phyloP scores from a whole-genome alignment of 2,113 vertebrate genomes.

The Probosciger aterrimus region DNA sequence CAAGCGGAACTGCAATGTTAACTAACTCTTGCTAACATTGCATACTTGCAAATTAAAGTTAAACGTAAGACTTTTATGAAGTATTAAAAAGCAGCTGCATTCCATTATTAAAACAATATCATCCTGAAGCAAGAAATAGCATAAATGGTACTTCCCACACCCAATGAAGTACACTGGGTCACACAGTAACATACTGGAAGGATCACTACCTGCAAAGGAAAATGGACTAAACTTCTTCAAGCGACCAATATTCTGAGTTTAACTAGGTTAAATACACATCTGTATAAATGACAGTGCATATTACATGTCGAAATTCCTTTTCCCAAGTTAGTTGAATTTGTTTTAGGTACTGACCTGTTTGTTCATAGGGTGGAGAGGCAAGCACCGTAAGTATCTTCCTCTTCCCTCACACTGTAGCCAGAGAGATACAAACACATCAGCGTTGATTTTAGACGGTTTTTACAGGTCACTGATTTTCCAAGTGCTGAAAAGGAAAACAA shows the following conservation, averaged over 20 bases:
- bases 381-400: neutral
- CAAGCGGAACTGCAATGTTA: no score
- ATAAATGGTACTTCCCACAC: neutral
- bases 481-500: neutral
- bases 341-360: constrained; percentile 51
- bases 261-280: neutral
- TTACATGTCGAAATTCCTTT: neutral
- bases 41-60: neutral
- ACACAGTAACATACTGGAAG: neutral
- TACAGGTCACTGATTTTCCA: neutral
- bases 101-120: neutral
- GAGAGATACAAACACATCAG: neutral
- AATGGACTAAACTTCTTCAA: neutral
- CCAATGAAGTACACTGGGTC: neutral
- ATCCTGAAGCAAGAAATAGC: neutral
- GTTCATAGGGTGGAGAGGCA: neutral
- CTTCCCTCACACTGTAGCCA: neutral
- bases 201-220: neutral
- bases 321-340: neutral
- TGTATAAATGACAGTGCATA: neutral
- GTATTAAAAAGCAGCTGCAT: neutral
- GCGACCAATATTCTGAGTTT: neutral
- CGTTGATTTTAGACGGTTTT: neutral
- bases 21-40: neutral
- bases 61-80: neutral